Percentiles rank a stretch among this genome's conserved stretches.
Conservation (phyloP, 2,797 vertebrate species). For the Enteromius thamalakanensis region DNA sequence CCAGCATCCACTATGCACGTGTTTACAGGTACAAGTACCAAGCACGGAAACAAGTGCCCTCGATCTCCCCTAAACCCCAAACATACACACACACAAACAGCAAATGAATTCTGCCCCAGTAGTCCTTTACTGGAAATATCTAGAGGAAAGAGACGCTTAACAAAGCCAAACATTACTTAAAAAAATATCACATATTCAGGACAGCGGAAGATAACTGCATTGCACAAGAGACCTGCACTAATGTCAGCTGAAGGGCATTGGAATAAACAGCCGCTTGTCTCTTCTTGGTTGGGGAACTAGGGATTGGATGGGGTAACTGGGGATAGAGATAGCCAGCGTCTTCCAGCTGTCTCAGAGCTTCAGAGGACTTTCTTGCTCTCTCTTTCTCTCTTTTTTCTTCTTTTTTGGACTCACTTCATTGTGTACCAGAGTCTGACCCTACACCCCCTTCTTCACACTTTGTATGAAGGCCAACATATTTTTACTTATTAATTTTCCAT, state of each 20-base stretch:
- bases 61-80: slow-evolving; percentile 21
- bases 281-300: slow-evolving; percentile 49
- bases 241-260: slow-evolving; percentile 79
- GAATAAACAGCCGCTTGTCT: slow-evolving; percentile 79
- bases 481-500: slow-evolving; percentile 74
- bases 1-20: slow-evolving; percentile 53
- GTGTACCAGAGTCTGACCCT: slow-evolving; percentile 59
- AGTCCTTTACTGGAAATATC: slow-evolving; percentile 77
- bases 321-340: slow-evolving; percentile 67
- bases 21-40: slow-evolving; percentile 72
- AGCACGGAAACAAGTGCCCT: slow-evolving; percentile 33
- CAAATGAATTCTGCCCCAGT: slow-evolving; percentile 62
- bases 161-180: slow-evolving; percentile 69
- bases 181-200: slow-evolving; percentile 76
- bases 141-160: slow-evolving; percentile 68
- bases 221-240: slow-evolving; percentile 73
- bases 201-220: slow-evolving; percentile 73
- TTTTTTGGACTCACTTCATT: slow-evolving; percentile 25
- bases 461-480: slow-evolving; percentile 77
- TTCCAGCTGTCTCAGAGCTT: slow-evolving; percentile 60
- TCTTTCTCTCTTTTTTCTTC: slow-evolving; percentile 7
- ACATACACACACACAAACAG: slow-evolving; percentile 21
- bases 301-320: slow-evolving; percentile 32
- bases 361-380: slow-evolving; percentile 40
- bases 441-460: slow-evolving; percentile 71